Evolutionary conservation across 1,140 invertebrate species (phyloP), one percentile per base, ranked within the genome.

Genomic region (Ephestia elutella): DNA sequence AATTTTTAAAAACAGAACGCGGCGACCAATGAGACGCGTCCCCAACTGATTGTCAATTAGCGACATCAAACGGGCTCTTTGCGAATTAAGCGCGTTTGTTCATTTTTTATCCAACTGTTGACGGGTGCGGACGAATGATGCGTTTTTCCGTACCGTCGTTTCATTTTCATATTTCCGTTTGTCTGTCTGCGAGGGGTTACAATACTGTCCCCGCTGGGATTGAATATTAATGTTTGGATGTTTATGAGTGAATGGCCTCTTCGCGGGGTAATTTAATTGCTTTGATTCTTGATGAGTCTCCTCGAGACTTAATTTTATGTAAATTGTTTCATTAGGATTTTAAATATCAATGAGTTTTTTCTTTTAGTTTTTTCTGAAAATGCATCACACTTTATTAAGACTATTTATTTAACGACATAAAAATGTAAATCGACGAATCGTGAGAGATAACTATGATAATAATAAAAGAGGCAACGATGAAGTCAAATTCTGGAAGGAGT

Each of bases 51-150:
- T 87, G 85, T 85, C 85, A 87, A 87, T 87, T 87, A 87, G 83
- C 73, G 76, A 87, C 85, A 87, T 87, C 82, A 87, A 87, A 86
- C 82, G 85, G 83, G 82, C 85, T 87, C 86, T 87, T 87, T 87
- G 85, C 85, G 85, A 87, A 87, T 87, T 87, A 87, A 87, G 77
- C 82, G 80, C 72, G 82, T 79, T 60, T 79, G 73, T 86, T 87
- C 81, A 82, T 79, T 87, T 86, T 86, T 87, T 86, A 80, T 83
- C 76, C 82, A 62, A 68, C 71, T 59, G 62, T 57, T 71, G 73
- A 68, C 74, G 72, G 67, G 73, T 65, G 71, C 73, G 71, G 73
- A 71, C 74, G 76, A 67, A 70, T 78, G 73, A 82, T 82, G 75
- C 77, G 82, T 85, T 86, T 83, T 84, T 82, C 78, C 83, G 74